Evolutionary conservation across 2,888 invertebrate species (phyloP), one percentile per base, ranked within the genome.

Genomic region (Harpalus rufipes): DNA sequence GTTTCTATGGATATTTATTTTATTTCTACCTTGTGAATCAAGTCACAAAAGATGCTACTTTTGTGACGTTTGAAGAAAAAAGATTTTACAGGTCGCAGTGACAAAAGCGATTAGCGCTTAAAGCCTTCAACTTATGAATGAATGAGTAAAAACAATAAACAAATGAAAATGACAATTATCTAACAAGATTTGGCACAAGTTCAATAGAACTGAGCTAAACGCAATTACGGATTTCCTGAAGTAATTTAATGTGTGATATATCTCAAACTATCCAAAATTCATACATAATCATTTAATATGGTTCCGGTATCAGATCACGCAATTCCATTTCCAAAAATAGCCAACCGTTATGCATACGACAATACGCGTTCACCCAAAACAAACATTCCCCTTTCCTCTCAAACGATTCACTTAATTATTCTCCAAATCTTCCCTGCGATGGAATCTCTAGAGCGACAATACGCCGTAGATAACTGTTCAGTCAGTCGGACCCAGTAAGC

Each of bases 381-480:
- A 56, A 65, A 44, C 74, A 39, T 76, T 39, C 56, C 74, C 32
- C 72, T 18, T 21, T 25, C 18, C 72, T 21, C 56, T 14, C 39
- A 61, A 76, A 83, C 25, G 83, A 83, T 76, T 83, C 83, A 61
- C 76, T 76, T 21, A 21, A 21, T 21, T 76, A 61, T 41, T 21
- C 59, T 74, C 59, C 59, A 78, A 78, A 78, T 78, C 18, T 78
- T 58, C 76, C 56, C 56, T 16, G 21, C 76, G 51, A 68, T 74
- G 76, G 83, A 83, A 76, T 83, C 74, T 74, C 74, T 83, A 72
- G 56, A 82, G 58, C 82, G 82, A 82, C 82, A 82, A 82, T 82
- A 82, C 72, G 25, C 82, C 86, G 87, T 87, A 88, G 87, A 87
- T 89, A 89, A 89, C 89, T 89, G 89, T 89, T 89, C 87, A 87